Base-by-base conservation (phyloP, 2,888 invertebrate genomes). In the Xestia ashworthii region DNA sequence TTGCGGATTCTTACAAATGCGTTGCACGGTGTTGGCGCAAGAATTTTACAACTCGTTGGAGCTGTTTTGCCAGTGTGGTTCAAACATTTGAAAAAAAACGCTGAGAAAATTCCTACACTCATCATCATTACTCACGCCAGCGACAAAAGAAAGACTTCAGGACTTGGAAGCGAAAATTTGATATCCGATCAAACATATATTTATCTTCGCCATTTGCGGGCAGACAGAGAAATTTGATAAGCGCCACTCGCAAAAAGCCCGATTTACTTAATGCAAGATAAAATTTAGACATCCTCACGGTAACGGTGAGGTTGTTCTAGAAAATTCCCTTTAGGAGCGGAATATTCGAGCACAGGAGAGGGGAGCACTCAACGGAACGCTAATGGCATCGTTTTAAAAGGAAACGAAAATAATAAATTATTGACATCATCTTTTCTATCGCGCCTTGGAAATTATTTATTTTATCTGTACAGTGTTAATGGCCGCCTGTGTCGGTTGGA, bases 341-440 rank as follows among this genome's bases (percentile, higher is more conserved):
- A 93, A 93, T 93, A 93, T 94, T 93, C 90, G 91, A 92, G 92
- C 91, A 90, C 85, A 77, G 90, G 83, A 87, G 90, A 89, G 89
- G 86, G 90, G 87, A 93, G 93, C 94, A 94, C 95, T 94, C 94
- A 92, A 84, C 92, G 89, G 86, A 89, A 87, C 92, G 92, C 93
- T 95, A 95, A 95, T 95, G 94, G 95, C 93, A 83, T 91, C 93
- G 92, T 92, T 95, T 95, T 94, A 92, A 93, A 93, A 93, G 93
- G 93, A 93, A 95, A 93, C 91, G 93, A 95, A 95, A 94, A 95
- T 95, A 95, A 95, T 95, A 94, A 94, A 94, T 95, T 95, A 95
- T 96, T 95, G 95, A 95, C 95, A 94, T 93, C 92, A 92, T 91
- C 91, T 92, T 88, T 93, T 92, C 90, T 92, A 93, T 93, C 91